These are phyloP conservation scores for Penaeus monodon DNA, from an alignment of 2,888 invertebrate species.

Conservation along the genomic window DNA sequence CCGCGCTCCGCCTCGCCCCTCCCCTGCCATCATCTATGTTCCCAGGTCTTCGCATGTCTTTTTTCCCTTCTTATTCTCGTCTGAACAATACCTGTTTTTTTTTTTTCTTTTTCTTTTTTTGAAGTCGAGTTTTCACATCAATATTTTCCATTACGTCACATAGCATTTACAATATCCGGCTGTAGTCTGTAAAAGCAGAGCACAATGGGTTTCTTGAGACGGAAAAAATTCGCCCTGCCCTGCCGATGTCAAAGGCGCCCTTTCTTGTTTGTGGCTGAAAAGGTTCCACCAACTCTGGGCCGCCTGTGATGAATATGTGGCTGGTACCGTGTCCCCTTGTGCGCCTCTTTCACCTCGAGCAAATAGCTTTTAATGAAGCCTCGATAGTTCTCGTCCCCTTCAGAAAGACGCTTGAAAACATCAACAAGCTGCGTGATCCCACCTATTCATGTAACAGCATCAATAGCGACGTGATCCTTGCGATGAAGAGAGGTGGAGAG, in stretches of 20 bases:
- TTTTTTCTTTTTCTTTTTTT: too few relatives aligned
- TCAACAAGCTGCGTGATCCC: constrained; percentile 38
- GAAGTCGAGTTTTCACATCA: too few relatives aligned
- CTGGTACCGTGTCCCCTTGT: too few relatives aligned
- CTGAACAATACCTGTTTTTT: too few relatives aligned
- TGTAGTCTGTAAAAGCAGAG: too few relatives aligned
- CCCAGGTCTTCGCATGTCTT: too few relatives aligned
- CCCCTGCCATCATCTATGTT: not conserved
- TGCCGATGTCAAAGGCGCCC: not conserved
- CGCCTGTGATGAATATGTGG: constrained; percentile 27
- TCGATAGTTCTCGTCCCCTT: constrained; percentile 20
- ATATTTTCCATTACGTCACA: too few relatives aligned
- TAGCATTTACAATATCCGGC: too few relatives aligned
- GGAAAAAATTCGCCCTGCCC: not conserved
- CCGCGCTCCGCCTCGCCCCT: not conserved
- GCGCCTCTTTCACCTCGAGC: constrained; percentile 32
- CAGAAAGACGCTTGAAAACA: constrained; percentile 21
- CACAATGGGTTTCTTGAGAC: too few relatives aligned
- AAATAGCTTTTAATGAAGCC: constrained; percentile 50
- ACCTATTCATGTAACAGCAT: constrained; percentile 37
- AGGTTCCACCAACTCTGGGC: not conserved
- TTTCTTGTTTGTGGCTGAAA: not conserved
- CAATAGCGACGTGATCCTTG: constrained; percentile 5
- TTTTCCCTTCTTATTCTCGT: too few relatives aligned
- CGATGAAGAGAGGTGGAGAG: too few relatives aligned